These are phyloP conservation scores for Plemyria rubiginata DNA, from an alignment of 2,888 invertebrate species.

Conservation along the genomic window DNA sequence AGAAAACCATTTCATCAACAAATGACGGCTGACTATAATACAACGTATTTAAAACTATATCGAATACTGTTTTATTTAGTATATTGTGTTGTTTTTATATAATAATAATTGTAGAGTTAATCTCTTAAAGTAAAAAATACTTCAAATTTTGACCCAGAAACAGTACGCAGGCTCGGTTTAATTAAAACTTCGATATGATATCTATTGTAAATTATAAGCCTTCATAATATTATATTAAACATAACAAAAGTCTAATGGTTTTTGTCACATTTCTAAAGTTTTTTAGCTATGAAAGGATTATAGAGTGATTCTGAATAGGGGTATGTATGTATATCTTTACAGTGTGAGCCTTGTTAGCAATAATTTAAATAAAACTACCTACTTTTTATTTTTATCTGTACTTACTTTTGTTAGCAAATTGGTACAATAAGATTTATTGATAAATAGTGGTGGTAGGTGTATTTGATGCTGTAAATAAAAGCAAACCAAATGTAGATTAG, in stretches of 20 bases:
- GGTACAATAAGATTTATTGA: constrained; percentile 23
- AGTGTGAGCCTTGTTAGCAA: too few relatives aligned
- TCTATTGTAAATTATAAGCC: not conserved
- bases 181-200: not conserved
- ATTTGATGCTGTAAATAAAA: constrained; percentile 25
- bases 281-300: not conserved
- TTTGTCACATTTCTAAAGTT: not conserved
- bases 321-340: too few relatives aligned
- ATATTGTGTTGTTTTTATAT: too few relatives aligned
- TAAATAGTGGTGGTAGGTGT: constrained; percentile 15
- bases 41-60: too few relatives aligned
- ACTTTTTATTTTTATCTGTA: too few relatives aligned
- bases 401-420: constrained; percentile 4
- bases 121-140: constrained; percentile 3
- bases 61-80: too few relatives aligned
- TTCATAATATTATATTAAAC: not conserved
- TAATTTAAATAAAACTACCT: too few relatives aligned
- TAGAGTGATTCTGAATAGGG: not conserved
- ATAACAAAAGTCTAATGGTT: too few relatives aligned
- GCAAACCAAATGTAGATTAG: constrained; percentile 16
- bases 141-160: not conserved
- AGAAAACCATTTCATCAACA: too few relatives aligned
- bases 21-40: too few relatives aligned
- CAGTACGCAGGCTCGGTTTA: not conserved
- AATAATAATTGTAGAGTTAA: not conserved